Evolutionary conservation across 2,888 invertebrate species (phyloP).

Genomic region (Aphidoletes aphidimyza): DNA sequence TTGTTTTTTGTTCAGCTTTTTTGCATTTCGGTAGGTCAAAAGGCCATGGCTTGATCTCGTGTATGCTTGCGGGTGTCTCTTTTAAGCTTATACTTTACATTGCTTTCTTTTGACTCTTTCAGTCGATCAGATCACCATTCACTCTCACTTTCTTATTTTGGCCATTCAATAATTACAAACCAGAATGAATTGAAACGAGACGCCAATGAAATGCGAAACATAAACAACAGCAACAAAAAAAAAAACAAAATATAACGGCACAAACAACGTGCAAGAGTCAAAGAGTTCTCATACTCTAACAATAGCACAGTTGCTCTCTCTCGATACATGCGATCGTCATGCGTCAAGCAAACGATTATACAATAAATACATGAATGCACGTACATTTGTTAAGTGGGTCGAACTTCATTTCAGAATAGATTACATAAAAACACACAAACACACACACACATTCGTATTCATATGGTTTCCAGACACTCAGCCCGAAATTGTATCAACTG

Average conservation of each 20-base stretch:
- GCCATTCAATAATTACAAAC: not conserved
- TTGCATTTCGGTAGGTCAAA: not conserved
- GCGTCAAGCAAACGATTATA: not conserved
- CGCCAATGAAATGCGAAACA: not conserved
- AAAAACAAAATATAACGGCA: too few species aligned
- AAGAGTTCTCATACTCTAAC: slow-evolving; percentile 16
- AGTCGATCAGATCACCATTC: not conserved
- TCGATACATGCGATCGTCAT: slow-evolving; percentile 2
- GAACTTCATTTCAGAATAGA: slow-evolving; percentile 35
- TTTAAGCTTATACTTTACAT: not conserved
- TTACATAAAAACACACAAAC: not conserved
- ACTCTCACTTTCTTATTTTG: slow-evolving; percentile 24
- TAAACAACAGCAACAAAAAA: not conserved
- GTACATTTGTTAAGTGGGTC: slow-evolving; percentile 20
- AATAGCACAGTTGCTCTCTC: slow-evolving; percentile 4
- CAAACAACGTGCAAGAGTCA: not conserved
- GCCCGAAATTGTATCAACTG: not conserved
- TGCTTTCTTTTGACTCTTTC: not conserved
- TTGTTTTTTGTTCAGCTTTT: not conserved
- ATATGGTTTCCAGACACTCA: slow-evolving; percentile 2
- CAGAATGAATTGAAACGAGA: not conserved
- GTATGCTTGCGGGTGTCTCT: not conserved
- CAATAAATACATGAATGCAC: not conserved
- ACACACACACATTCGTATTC: not conserved
- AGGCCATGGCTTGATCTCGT: not conserved